Conservation (phyloP, 2,113 vertebrate genomes). For the Leucopternis melanops region DNA sequence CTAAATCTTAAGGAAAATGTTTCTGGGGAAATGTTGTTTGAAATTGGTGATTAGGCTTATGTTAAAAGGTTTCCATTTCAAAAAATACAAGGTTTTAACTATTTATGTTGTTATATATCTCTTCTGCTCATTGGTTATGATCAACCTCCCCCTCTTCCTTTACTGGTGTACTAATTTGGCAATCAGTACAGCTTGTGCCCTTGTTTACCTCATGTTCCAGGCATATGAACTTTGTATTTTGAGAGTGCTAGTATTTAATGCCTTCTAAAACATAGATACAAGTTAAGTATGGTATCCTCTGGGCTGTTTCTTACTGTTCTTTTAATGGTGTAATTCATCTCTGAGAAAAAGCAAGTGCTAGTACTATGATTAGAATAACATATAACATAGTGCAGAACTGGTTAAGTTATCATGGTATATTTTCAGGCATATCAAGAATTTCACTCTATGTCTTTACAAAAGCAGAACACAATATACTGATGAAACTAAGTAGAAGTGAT, state of each 20-base stretch:
- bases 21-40: background rate
- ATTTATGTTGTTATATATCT: background rate
- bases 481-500: background rate
- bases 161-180: background rate
- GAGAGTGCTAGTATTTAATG: background rate
- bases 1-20: background rate
- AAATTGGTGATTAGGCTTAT: background rate
- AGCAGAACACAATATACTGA: background rate
- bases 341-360: background rate
- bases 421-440: background rate
- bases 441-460: background rate
- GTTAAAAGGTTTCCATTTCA: background rate
- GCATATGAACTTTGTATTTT: background rate
- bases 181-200: background rate
- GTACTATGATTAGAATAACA: background rate
- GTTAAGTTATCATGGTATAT: background rate
- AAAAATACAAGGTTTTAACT: background rate
- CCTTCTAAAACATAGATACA: background rate
- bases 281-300: background rate
- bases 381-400: background rate
- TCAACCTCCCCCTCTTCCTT: background rate
- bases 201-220: background rate
- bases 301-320: background rate
- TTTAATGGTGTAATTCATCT: background rate
- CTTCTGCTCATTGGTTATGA: background rate